Base-by-base conservation (phyloP, 2,797 vertebrate species). In the Loris lydekkerianus region DNA sequence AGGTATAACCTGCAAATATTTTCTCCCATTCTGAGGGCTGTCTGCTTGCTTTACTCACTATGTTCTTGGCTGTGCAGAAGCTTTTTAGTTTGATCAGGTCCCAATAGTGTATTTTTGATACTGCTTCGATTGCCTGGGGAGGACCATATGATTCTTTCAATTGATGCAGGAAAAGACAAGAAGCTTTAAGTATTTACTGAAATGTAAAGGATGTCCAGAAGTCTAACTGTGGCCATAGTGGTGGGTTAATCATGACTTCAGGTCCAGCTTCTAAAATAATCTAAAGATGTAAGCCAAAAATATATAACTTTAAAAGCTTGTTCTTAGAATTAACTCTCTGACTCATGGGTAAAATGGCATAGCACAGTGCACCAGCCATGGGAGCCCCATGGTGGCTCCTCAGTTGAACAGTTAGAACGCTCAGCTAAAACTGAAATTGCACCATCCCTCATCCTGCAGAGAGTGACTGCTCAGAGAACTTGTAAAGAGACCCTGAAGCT, bases 241-340 rank as follows among this genome's bases (percentile, higher is more conserved):
- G 10, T 53, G 21, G 21, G 25, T 56, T 80, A 80, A 23, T 84
- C 8, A 5, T 23, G 17, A 56, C 65, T 91, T 53, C 2, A 40
- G 31, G 27, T 37, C 29, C 67, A 53, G 34, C 80, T 94, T 95
- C 81, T 93, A 70, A 78, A 93, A 43, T 43, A 27, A 70, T 37
- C 5, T 37, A 37, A 84, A 75, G 61, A 65, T 56, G 34, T 73
- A 89, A 94, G 29, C 72, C 73, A 73, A 87, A 87, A 86, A 86
- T 89, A 37, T 75, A 11, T 23, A 56, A 6, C 65, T 58, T 73
- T 72, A 34, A 67, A 58, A 6, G 17, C 77, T 88, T 91, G 4
- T 69, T 87, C 49, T 61, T 70, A 53, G 81, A 89, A 29, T 56
- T 53, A 61, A 40, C 76, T 69, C 65, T 43, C 9, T 21, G 37